Conservation (phyloP, 2,113 vertebrate species). For the Hemicordylus capensis region DNA sequence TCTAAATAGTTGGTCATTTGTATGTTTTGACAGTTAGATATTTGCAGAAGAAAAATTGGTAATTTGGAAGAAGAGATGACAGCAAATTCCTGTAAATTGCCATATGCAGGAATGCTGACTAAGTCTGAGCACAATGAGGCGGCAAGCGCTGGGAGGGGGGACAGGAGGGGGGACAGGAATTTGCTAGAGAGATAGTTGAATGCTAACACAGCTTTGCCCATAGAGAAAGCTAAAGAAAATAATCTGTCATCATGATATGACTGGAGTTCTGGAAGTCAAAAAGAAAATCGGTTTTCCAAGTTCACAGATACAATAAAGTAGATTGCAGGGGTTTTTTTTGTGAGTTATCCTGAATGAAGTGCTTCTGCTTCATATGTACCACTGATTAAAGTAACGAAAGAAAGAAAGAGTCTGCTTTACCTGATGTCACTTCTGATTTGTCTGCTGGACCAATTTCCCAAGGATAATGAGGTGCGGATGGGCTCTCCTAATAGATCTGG, state of each 20-base stretch:
- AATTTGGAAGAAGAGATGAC: conserved; percentile 17
- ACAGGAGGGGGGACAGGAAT: not conserved
- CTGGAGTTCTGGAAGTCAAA: not conserved
- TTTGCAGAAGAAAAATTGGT: conserved; percentile 12
- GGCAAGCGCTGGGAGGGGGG: not conserved
- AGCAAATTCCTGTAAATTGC: conserved; percentile 21
- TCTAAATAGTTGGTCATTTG: conserved; percentile 3
- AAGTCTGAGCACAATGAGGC: not conserved
- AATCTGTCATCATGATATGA: not conserved
- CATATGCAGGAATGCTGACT: not conserved
- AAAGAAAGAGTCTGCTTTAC: conserved; percentile 7
- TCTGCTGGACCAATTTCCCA: conserved; percentile 22
- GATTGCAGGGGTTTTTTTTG: not conserved
- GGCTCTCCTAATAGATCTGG: not conserved
- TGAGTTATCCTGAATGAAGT: conserved; percentile 2
- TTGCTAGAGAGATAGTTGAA: rapidly evolving
- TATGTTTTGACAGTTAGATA: conserved; percentile 1
- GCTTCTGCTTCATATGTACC: not conserved
- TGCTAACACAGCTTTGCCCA: not conserved
- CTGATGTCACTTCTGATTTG: conserved; percentile 31
- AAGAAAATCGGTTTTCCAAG: not conserved
- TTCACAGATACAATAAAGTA: not conserved
- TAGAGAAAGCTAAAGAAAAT: not conserved
- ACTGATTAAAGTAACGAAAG: conserved; percentile 29
- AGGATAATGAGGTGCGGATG: conserved; percentile 26